Conservation (phyloP, 2,797 vertebrate genomes). For the Acanthopagrus latus region DNA sequence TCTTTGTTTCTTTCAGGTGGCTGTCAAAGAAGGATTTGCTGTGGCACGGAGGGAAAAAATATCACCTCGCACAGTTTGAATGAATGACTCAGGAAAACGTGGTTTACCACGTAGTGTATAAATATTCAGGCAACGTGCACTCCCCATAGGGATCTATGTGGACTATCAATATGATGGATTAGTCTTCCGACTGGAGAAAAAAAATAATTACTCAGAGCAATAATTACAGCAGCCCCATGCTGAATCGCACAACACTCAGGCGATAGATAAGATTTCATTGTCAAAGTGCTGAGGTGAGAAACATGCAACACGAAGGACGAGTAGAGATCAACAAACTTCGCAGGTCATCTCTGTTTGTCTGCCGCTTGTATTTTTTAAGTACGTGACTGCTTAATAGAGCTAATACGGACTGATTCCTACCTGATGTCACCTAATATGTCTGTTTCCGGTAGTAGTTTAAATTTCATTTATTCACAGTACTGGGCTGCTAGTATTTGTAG, state of each 20-base stretch:
- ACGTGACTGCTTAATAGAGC: neutral
- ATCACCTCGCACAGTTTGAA: constrained; percentile 36
- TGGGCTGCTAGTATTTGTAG: too few relatives aligned
- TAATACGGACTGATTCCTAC: neutral
- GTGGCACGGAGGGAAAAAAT: constrained; percentile 25
- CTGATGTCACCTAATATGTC: constrained; percentile 7
- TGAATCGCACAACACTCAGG: constrained; percentile 57
- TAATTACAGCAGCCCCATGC: constrained; percentile 75
- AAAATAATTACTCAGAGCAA: constrained; percentile 80
- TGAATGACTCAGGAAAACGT: constrained; percentile 57
- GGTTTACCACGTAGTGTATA: constrained; percentile 46
- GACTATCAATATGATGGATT: constrained; percentile 82
- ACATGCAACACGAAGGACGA: constrained; percentile 61
- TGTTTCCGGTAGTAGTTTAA: too few relatives aligned
- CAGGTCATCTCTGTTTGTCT: constrained; percentile 21
- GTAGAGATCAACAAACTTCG: constrained; percentile 39
- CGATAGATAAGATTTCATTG: constrained; percentile 61
- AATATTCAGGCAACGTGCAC: constrained; percentile 72
- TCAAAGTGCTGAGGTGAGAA: constrained; percentile 57
- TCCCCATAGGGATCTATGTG: constrained; percentile 71
- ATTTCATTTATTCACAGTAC: too few relatives aligned
- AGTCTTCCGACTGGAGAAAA: constrained; percentile 70
- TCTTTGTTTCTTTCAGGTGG: constrained; percentile 40
- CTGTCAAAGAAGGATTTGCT: constrained; percentile 33
- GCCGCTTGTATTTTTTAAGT: neutral